Conservation (phyloP, 2,888 invertebrate genomes). For the Arge pagana region DNA sequence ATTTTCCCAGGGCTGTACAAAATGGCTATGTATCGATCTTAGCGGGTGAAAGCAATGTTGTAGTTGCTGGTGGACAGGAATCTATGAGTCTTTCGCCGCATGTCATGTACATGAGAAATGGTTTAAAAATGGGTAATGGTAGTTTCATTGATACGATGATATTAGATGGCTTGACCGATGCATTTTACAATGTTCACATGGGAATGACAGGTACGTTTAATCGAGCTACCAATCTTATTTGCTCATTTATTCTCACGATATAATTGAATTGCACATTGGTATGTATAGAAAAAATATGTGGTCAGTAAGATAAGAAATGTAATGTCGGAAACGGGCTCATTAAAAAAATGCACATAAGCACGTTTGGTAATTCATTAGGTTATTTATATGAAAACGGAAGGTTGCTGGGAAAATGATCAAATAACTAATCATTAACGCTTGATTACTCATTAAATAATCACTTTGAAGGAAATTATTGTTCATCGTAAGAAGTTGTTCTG, state of each 20-base stretch:
- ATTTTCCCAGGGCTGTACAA: constrained; percentile 63
- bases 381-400: too few species aligned
- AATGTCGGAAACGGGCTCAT: neutral
- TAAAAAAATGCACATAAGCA: too few species aligned
- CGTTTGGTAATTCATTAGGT: too few species aligned
- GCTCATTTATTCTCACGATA: neutral
- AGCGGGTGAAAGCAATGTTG: constrained; percentile 67
- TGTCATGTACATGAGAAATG: constrained; percentile 65
- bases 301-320: too few species aligned
- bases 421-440: too few species aligned
- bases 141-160: constrained; percentile 70
- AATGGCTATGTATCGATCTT: constrained; percentile 72
- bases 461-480: too few species aligned
- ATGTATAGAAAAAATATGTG: too few species aligned
- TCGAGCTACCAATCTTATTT: constrained; percentile 7
- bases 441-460: too few species aligned
- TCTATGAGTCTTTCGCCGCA: constrained; percentile 81
- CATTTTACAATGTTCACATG: constrained; percentile 76
- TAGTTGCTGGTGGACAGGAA: constrained; percentile 83
- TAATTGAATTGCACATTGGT: constrained; percentile 1
- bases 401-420: too few species aligned
- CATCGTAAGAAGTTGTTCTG: too few species aligned
- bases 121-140: constrained; percentile 70
- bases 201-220: constrained; percentile 69
- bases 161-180: constrained; percentile 75